phyloP scores from a whole-genome alignment of 2,888 invertebrate genomes.

The Hypena proboscidalis region DNA sequence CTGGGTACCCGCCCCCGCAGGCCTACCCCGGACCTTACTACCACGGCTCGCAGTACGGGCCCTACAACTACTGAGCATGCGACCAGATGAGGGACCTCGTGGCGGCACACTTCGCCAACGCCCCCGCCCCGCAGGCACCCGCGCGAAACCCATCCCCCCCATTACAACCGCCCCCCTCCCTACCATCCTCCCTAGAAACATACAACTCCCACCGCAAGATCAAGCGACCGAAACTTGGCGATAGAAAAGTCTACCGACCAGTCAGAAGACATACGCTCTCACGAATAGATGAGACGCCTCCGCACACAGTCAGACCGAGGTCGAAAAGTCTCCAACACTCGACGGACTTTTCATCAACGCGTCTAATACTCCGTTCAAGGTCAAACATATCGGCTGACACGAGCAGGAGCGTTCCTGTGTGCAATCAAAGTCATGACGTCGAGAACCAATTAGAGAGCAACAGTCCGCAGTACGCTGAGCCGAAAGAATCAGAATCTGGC shows the following conservation, averaged over 20 bases:
- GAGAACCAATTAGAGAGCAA: conserved; percentile 59
- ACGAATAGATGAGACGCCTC: conserved; percentile 75
- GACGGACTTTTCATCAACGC: conserved; percentile 70
- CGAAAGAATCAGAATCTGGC: conserved; percentile 59
- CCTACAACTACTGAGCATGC: conserved; percentile 93
- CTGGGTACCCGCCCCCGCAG: conserved; percentile 93
- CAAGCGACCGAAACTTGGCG: conserved; percentile 66
- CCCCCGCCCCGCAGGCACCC: conserved; percentile 80
- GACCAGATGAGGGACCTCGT: conserved; percentile 83
- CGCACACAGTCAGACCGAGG: conserved; percentile 48
- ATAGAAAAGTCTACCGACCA: conserved; percentile 71
- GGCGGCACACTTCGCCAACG: conserved; percentile 77
- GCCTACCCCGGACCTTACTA: conserved; percentile 96
- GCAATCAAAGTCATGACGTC: conserved; percentile 71
- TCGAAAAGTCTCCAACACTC: conserved; percentile 71
- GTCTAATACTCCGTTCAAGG: conserved; percentile 67
- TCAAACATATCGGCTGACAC: conserved; percentile 78
- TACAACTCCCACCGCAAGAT: conserved; percentile 77
- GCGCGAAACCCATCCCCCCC: conserved; percentile 65
- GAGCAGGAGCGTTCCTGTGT: conserved; percentile 77
- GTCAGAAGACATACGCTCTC: conserved; percentile 70
- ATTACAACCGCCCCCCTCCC: conserved; percentile 39
- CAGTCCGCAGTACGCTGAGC: conserved; percentile 78
- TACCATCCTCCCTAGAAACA: conserved; percentile 61
- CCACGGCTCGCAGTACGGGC: conserved; percentile 96